Evolutionary conservation across 2,113 vertebrate genomes (phyloP).

Genomic region (Indicator maculatus): DNA sequence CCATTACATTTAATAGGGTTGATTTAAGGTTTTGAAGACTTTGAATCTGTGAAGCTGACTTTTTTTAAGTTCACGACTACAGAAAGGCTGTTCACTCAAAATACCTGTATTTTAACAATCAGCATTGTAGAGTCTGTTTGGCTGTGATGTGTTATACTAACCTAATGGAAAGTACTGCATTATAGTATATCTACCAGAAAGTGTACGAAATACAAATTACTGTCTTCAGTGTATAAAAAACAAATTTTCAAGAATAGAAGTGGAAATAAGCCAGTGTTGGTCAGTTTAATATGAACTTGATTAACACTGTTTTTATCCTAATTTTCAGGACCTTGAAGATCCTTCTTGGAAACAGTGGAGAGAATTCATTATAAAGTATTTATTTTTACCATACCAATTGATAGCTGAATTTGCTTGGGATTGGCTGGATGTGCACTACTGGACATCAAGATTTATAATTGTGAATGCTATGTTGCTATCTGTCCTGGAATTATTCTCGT

Average conservation of each 20-base stretch:
- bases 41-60: neutral
- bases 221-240: neutral
- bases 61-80: neutral
- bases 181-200: neutral
- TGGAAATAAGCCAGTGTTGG: neutral
- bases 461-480: constrained; percentile 91
- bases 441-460: constrained; percentile 93
- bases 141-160: neutral
- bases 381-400: constrained; percentile 91
- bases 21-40: neutral
- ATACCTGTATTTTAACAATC: neutral
- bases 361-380: constrained; percentile 89
- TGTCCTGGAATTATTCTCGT: constrained; percentile 84
- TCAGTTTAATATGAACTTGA: neutral
- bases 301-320: neutral
- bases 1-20: neutral
- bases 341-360: constrained; percentile 90
- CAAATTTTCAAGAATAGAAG: neutral
- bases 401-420: constrained; percentile 95
- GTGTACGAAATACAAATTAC: neutral
- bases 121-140: neutral
- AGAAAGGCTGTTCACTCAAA: neutral
- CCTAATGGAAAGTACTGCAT: neutral
- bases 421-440: constrained; percentile 93
- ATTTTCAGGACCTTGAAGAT: constrained; percentile 75